A percentile compares a stretch with the other conserved stretches of the same genome.
These are phyloP conservation scores for Lutraria lutraria DNA, from an alignment of 2,888 invertebrate genomes.

Conservation along the genomic window DNA sequence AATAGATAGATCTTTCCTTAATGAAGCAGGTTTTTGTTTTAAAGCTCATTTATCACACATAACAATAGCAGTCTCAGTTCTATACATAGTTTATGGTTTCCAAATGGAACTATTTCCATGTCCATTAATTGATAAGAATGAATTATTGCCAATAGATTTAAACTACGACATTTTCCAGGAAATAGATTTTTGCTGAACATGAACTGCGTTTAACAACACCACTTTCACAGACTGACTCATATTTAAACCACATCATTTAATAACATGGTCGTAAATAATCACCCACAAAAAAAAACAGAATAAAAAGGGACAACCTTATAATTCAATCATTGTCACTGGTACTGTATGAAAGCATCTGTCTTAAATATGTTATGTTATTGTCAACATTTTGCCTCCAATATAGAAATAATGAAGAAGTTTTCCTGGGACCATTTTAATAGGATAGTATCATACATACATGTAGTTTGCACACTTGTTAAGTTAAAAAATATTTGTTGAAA, in stretches of 20 bases:
- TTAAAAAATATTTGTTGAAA: too few species aligned
- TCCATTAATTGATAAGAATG: neutral
- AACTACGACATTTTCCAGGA: neutral
- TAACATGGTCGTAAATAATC: neutral
- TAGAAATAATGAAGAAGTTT: too few species aligned
- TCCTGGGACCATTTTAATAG: too few species aligned
- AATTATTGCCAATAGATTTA: neutral
- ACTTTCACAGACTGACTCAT: neutral
- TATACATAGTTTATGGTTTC: neutral
- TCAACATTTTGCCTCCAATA: too few species aligned
- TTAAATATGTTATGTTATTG: too few species aligned
- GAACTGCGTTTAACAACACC: neutral
- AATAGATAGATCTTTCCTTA: neutral
- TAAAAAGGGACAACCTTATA: neutral
- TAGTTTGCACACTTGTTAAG: too few species aligned
- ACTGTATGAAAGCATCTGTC: too few species aligned
- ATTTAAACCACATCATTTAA: neutral
- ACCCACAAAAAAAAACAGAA: neutral
- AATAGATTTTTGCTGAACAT: neutral
- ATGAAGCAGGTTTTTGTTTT: neutral
- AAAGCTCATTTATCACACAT: neutral
- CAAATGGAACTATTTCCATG: slow-evolving; percentile 1
- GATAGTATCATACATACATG: too few species aligned
- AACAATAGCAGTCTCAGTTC: slow-evolving; percentile 1
- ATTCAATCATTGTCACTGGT: too few species aligned